Evolutionary conservation across 2,888 invertebrate genomes (phyloP), one percentile per base, ranked within the genome.

Genomic region (Ethmia dodecea): DNA sequence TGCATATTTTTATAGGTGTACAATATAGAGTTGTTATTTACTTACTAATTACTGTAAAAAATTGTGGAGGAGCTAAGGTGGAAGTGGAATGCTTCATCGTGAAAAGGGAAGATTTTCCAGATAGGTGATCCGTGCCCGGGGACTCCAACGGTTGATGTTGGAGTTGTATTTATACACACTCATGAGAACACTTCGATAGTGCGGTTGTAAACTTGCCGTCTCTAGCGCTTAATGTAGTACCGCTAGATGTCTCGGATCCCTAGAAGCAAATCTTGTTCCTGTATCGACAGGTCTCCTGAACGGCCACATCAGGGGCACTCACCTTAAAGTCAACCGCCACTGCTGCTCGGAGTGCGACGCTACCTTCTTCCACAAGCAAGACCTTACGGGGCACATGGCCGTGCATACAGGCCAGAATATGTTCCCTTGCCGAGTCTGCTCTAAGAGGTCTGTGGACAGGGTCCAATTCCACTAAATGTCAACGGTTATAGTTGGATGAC

Each of bases 251-350:
- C n/a, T n/a, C n/a, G n/a, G n/a, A n/a, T n/a, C n/a, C n/a, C n/a
- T n/a, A n/a, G n/a, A n/a, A n/a, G n/a, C n/a, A n/a, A n/a, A n/a
- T n/a, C n/a, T n/a, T n/a, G n/a, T n/a, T n/a, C 1, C n/a, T n/a
- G n/a, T n/a, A n/a, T n/a, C n/a, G n/a, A n/a, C 39, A 52, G 52
- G 47, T 4, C 46, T 42, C 33, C 42, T 52, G 2, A 47, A 40
- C 13, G 34, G 43, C 0, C 55, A 55, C 37, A 42, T 49, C 11
- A 44, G 47, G 12, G 39, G 33, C 14, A 39, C 35, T 10, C 56
- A 56, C 18, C 24, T 44, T 12, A 45, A 43, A 9, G 37, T 40
- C 11, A 44, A 41, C 11, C 43, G 45, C 0, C 38, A 48, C 41
- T 26, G 38, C 12, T 53, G 55, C 33, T 27, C 28, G 3, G 35